Base-by-base conservation (phyloP, 2,113 vertebrate genomes). In the Sciurus niger region DNA sequence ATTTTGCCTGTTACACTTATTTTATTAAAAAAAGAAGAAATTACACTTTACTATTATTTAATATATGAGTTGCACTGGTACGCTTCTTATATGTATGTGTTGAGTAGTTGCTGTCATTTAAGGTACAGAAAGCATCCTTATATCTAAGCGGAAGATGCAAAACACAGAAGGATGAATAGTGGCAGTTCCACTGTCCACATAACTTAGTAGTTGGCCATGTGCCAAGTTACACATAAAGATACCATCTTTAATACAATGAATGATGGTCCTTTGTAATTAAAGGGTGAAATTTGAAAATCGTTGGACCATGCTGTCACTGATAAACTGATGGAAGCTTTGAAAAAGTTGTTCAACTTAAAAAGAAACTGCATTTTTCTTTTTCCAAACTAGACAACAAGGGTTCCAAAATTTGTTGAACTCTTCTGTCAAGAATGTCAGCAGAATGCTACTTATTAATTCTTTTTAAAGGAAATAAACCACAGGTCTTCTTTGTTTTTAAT, bases 111-210 rank as follows among this genome's bases (percentile, higher is more conserved):
- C 80, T 32, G 8, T 48, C 76, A 74, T 13, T 51, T 68, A 79
- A 86, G 34, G 22, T 46, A 28, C 34, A 82, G 25, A 22, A 68
- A 46, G 30, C 10, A 20, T 51, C 32, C 17, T n/a, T 28, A 17
- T 18, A n/a, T 72, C 79, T 25, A 40, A 53, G 72, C 1, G 17
- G 46, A 20, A 84, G 60, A 58, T 25, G 25, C 24, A 63, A 51
- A 73, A 16, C 5, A 1, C 8, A 65, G 8, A 34, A 32, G 4
- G 73, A 20, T 6, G 1, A 16, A 6, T 32, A 12, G 34, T 11
- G 37, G 17, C 30, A 25, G 8, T 37, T 43, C 6, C 46, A 0
- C 0, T 2, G 30, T 40, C 63, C 40, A 0, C 13, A 6, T 12
- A 34, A 68, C 28, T 43, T 40, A 34, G 37, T 13, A 2, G 20